Evolutionary conservation across 2,888 invertebrate species (phyloP).

Genomic region (Rhimphoctona megacephalus): DNA sequence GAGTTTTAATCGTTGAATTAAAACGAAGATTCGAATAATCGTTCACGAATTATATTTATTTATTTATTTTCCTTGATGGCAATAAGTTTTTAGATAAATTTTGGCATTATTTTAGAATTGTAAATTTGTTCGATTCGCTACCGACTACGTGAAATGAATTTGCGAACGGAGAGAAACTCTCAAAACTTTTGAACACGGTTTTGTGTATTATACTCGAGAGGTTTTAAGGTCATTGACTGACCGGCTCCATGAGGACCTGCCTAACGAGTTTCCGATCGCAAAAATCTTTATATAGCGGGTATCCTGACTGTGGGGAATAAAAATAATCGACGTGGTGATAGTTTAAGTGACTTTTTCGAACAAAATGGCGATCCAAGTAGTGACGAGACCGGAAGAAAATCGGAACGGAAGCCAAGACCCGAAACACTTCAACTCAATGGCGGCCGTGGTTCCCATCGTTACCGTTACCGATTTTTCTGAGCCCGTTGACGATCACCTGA

Average conservation of each 20-base stretch:
- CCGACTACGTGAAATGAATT: background rate
- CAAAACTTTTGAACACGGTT: background rate
- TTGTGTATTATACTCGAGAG: background rate
- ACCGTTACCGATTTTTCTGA: conserved; percentile 53
- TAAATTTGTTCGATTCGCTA: background rate
- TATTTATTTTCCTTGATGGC: background rate
- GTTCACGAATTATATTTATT: background rate
- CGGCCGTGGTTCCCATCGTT: conserved; percentile 24
- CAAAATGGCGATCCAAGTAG: conserved; percentile 61
- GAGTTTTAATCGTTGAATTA: background rate
- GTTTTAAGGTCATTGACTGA: conserved; percentile 16
- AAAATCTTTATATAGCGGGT: background rate
- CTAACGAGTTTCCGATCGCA: background rate
- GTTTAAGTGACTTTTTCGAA: background rate
- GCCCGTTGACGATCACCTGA: background rate
- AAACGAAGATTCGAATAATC: background rate
- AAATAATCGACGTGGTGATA: background rate
- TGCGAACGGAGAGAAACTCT: background rate
- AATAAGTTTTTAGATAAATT: background rate
- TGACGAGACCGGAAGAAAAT: conserved; percentile 42
- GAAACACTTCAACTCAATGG: conserved; percentile 14
- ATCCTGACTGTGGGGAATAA: background rate
- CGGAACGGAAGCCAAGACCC: conserved; percentile 49
- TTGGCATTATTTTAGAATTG: background rate
- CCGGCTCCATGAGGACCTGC: background rate